These are phyloP conservation scores for Eulithis prunata DNA, from an alignment of 2,888 invertebrate species.

Conservation along the genomic window DNA sequence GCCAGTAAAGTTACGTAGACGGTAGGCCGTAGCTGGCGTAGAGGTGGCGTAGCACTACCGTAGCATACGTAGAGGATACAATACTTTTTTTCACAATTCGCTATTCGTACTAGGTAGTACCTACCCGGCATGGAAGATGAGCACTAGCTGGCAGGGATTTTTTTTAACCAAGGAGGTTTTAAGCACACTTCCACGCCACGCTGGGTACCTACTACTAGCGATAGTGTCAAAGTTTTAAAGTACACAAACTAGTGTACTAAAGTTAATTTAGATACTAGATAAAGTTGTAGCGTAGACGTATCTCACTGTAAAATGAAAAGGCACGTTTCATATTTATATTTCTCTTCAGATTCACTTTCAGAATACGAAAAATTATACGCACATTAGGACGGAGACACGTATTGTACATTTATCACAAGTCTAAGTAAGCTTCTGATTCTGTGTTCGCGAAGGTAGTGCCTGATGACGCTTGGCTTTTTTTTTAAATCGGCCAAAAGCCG, in stretches of 20 bases:
- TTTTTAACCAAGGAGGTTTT: too few species aligned
- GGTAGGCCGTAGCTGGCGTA: background rate
- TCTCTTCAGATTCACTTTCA: slow-evolving; percentile 8
- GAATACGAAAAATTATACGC: slow-evolving; percentile 19
- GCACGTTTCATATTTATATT: slow-evolving; percentile 6
- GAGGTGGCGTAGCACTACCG: background rate
- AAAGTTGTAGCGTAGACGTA: background rate
- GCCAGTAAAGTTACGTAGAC: too few species aligned
- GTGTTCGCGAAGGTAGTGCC: slow-evolving; percentile 63
- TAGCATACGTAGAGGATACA: slow-evolving; percentile 15
- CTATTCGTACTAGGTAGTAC: too few species aligned
- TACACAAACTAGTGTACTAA: background rate
- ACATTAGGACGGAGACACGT: slow-evolving; percentile 37
- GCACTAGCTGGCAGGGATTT: background rate
- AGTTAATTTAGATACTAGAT: background rate
- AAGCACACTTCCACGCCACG: too few species aligned
- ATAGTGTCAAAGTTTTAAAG: too few species aligned
- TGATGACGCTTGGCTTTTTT: slow-evolving; percentile 63
- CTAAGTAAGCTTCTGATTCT: slow-evolving; percentile 70
- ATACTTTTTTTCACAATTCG: background rate
- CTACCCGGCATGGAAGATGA: background rate
- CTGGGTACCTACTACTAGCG: too few species aligned
- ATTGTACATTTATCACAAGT: slow-evolving; percentile 64
- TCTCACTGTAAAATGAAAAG: background rate
- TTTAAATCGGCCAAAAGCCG: slow-evolving; percentile 41